Percentiles rank a stretch among this genome's conserved stretches.
phyloP scores from a whole-genome alignment of 2,888 invertebrate species.

The Odontocolon sp. region DNA sequence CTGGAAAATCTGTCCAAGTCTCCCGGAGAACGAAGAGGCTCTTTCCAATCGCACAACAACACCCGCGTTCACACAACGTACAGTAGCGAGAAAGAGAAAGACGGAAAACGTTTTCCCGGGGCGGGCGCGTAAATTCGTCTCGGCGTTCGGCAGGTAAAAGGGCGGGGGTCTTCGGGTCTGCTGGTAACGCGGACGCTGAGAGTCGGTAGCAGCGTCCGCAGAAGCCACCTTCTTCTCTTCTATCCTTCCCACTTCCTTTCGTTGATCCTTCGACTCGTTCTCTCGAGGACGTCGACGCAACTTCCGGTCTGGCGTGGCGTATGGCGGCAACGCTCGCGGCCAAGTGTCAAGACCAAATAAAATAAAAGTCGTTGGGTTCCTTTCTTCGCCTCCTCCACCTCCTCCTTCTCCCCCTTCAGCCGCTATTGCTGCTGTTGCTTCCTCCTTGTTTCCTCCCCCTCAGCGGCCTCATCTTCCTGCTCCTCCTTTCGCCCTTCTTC shows the following conservation, averaged over 20 bases:
- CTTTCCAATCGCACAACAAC: slow-evolving; percentile 4
- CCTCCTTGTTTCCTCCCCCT: slow-evolving; percentile 59
- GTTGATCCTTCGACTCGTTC: slow-evolving; percentile 48
- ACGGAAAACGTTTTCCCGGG: slow-evolving; percentile 53
- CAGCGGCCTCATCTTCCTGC: slow-evolving; percentile 52
- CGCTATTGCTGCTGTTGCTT: slow-evolving; percentile 50
- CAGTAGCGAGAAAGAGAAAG: background rate
- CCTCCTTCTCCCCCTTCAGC: slow-evolving; percentile 18
- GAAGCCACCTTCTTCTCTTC: slow-evolving; percentile 55
- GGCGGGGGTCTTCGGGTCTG: slow-evolving; percentile 37
- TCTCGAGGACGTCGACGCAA: slow-evolving; percentile 38
- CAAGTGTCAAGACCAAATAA: slow-evolving; percentile 77
- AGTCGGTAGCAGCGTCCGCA: too few species aligned
- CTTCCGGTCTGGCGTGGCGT: slow-evolving; percentile 58
- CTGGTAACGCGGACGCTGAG: too few species aligned
- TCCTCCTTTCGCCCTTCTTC: slow-evolving; percentile 27
- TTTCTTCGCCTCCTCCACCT: slow-evolving; percentile 30
- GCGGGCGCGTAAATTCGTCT: slow-evolving; percentile 50
- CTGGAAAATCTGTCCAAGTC: slow-evolving; percentile 31
- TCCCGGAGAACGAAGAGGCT: background rate
- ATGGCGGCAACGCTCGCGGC: slow-evolving; percentile 68
- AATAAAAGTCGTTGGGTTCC: slow-evolving; percentile 72
- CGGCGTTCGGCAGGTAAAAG: slow-evolving; percentile 48
- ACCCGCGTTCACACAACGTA: slow-evolving; percentile 22
- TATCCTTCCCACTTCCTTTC: slow-evolving; percentile 41